Evolutionary conservation across 2,113 vertebrate species (phyloP).

Genomic region (Apaloderma vittatum): DNA sequence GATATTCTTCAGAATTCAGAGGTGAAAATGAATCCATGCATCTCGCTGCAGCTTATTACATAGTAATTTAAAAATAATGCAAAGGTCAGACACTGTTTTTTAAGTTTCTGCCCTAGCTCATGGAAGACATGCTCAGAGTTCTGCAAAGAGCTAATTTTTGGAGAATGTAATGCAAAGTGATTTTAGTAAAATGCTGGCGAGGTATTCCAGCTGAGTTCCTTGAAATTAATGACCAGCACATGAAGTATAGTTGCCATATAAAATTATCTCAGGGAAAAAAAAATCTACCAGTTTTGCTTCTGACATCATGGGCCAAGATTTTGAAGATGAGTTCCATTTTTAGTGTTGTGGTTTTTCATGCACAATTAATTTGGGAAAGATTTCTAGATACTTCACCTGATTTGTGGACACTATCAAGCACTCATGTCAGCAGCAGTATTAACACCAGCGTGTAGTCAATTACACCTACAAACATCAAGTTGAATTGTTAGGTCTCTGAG

Average conservation of each 20-base stretch:
- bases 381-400: neutral
- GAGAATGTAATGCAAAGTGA: neutral
- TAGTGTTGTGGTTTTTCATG: neutral
- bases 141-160: neutral
- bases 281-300: neutral
- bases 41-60: neutral
- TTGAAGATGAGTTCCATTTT: neutral
- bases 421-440: neutral
- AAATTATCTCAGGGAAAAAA: neutral
- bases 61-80: neutral
- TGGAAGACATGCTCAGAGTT: neutral
- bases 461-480: neutral
- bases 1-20: neutral
- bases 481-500: neutral
- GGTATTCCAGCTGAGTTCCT: neutral
- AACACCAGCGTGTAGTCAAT: neutral
- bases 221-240: neutral
- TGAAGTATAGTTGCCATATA: neutral
- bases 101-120: neutral
- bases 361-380: neutral
- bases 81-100: neutral
- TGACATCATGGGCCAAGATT: neutral
- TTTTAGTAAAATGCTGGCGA: neutral
- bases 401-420: neutral
- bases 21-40: constrained; percentile 33